Base-by-base conservation (phyloP, 2,888 invertebrate genomes). In the Lithosia quadra region DNA sequence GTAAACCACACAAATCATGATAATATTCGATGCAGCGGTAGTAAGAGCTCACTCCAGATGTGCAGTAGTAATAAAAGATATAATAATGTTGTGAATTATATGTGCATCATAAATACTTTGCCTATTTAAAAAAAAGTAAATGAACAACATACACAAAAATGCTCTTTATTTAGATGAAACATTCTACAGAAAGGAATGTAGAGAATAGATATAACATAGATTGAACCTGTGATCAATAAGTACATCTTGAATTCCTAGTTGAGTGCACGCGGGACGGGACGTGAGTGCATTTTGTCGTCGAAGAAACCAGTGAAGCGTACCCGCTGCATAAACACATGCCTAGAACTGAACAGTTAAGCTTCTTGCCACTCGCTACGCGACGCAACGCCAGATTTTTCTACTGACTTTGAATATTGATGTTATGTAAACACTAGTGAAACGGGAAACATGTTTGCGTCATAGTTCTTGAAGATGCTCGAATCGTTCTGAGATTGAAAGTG, bases 201-300 rank as follows among this genome's bases (percentile, higher is more conserved):
- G 72, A 73, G 74, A 69, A 78, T 73, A n/a, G n/a, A n/a, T n/a
- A n/a, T n/a, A n/a, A n/a, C n/a, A 81, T 81, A 79, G 81, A 82
- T 85, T 86, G 84, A 87, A 84, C 84, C 80, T 75, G 78, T 87
- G 90, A 91, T 92, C 92, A 91, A 90, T 91, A 91, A 89, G 88
- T 90, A 90, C 88, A 92, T 90, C 76, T 88, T 80, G 84, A 85
- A 89, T 91, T 86, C 86, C 79, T 86, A 85, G 85, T 81, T 86
- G 90, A 91, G 87, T 88, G 90, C 86, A 84, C 85, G 84, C 85
- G 89, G 84, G 85, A 85, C 84, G 83, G 77, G 76, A 89, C 90
- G 92, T 91, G 92, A 94, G 93, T 94, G 94, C 94, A 94, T 93
- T 94, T 91, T 91, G 92, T 91, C 93, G 93, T 92, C 88, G 90